A percentile compares a stretch with the other conserved stretches of the same genome.
Evolutionary conservation across 1,140 invertebrate genomes (phyloP).

Genomic region (Drosophila albomicans): DNA sequence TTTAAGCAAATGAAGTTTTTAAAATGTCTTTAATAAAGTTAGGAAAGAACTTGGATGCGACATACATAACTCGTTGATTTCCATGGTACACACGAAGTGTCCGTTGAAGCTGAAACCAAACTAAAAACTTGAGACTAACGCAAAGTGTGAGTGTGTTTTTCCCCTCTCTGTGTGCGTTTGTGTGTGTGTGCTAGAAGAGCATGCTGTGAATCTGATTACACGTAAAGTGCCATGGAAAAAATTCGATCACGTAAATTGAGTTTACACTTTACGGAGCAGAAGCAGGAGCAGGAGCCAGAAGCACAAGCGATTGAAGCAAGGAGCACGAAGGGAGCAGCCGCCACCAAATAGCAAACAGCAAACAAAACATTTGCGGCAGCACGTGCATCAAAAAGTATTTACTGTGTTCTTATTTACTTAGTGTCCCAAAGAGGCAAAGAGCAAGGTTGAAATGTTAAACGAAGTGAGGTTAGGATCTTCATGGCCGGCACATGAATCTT

Average conservation of each 20-base stretch:
- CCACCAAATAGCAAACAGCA: constrained; percentile 14
- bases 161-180: too few relatives aligned
- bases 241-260: constrained; percentile 78
- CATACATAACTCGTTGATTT: neutral
- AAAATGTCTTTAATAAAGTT: neutral
- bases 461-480: neutral
- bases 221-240: constrained; percentile 39
- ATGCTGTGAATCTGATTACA: constrained; percentile 42
- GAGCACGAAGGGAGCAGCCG: neutral
- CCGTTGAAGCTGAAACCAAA: constrained; percentile 6
- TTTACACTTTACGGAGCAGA: constrained; percentile 58
- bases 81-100: neutral
- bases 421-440: neutral
- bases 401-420: constrained; percentile 37
- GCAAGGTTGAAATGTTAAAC: constrained; percentile 1
- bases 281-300: neutral
- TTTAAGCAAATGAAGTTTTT: neutral
- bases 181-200: constrained; percentile 3
- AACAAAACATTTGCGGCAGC: constrained; percentile 59
- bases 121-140: constrained; percentile 4
- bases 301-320: neutral
- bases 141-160: neutral
- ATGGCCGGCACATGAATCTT: neutral
- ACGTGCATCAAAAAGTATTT: constrained; percentile 52
- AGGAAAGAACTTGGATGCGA: neutral